Evolutionary conservation across 2,797 vertebrate species (phyloP).

Genomic region (Apogon hyalosoma): DNA sequence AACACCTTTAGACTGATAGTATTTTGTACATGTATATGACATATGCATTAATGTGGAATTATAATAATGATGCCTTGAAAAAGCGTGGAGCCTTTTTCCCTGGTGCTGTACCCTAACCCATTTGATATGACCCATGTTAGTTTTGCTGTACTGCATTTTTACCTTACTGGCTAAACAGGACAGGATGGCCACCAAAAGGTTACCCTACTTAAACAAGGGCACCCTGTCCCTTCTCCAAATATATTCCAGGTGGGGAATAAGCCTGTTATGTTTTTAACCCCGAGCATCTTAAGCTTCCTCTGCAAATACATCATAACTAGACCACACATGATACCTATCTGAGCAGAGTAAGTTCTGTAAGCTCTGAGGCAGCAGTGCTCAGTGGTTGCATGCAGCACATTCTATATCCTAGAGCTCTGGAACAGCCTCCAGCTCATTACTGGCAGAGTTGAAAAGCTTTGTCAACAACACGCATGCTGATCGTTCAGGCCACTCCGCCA

Average conservation of each 20-base stretch:
- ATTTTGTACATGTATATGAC: too few relatives aligned
- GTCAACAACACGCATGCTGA: slow-evolving; percentile 65
- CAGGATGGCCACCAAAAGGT: slow-evolving; percentile 44
- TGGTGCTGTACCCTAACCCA: not conserved
- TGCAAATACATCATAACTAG: slow-evolving; percentile 4
- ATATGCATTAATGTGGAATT: too few relatives aligned
- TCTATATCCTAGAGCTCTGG: not conserved
- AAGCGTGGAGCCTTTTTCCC: too few relatives aligned
- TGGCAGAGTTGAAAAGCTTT: slow-evolving; percentile 61
- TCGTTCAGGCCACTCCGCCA: slow-evolving; percentile 44
- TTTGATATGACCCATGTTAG: not conserved
- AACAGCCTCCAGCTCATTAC: slow-evolving; percentile 17
- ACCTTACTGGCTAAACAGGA: slow-evolving; percentile 32
- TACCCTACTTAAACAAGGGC: slow-evolving; percentile 68
- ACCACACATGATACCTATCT: not conserved
- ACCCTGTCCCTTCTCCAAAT: slow-evolving; percentile 55
- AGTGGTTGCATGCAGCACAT: slow-evolving; percentile 24
- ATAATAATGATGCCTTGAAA: too few relatives aligned
- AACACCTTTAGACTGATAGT: too few relatives aligned
- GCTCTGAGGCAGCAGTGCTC: not conserved
- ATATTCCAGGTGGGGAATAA: slow-evolving; percentile 19
- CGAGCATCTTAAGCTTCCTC: slow-evolving; percentile 12
- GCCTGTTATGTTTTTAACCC: slow-evolving; percentile 28
- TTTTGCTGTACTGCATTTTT: slow-evolving; percentile 8
- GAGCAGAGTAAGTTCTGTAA: not conserved